phyloP scores from a whole-genome alignment of 2,113 vertebrate genomes.

The Kryptolebias marmoratus region DNA sequence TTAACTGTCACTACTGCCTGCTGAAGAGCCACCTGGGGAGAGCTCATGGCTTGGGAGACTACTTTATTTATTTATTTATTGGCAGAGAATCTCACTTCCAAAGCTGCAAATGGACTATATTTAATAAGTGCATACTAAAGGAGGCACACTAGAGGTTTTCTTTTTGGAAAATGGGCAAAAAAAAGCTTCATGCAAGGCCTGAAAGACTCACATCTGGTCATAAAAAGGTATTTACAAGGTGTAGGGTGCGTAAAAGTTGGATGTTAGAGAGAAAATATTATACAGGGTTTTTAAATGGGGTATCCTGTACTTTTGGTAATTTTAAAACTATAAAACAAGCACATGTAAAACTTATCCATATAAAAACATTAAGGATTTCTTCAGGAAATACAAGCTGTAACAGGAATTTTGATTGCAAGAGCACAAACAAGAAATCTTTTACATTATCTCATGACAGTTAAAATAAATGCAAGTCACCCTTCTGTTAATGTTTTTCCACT shows the following conservation, averaged over 20 bases:
- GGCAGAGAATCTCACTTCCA: too few species aligned
- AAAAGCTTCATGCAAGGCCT: background rate
- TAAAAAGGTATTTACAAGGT: background rate
- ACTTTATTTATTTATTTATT: too few species aligned
- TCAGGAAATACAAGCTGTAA: background rate
- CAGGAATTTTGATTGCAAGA: background rate
- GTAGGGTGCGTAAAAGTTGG: background rate
- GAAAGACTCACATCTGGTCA: background rate
- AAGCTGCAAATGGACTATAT: too few species aligned
- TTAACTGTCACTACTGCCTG: too few species aligned
- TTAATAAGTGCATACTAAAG: too few species aligned
- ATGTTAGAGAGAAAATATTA: background rate
- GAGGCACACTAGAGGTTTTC: background rate
- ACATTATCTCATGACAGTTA: background rate
- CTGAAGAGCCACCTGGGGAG: too few species aligned
- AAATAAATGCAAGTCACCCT: background rate
- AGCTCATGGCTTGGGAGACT: too few species aligned
- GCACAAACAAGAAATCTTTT: background rate
- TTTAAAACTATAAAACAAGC: background rate
- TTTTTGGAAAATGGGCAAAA: background rate
- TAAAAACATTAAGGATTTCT: background rate
- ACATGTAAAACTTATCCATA: background rate
- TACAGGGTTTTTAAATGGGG: background rate
- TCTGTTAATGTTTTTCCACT: conserved; percentile 62
- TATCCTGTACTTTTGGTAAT: background rate